Evolutionary conservation across 2,113 vertebrate genomes (phyloP).

Genomic region (Notechis scutatus): DNA sequence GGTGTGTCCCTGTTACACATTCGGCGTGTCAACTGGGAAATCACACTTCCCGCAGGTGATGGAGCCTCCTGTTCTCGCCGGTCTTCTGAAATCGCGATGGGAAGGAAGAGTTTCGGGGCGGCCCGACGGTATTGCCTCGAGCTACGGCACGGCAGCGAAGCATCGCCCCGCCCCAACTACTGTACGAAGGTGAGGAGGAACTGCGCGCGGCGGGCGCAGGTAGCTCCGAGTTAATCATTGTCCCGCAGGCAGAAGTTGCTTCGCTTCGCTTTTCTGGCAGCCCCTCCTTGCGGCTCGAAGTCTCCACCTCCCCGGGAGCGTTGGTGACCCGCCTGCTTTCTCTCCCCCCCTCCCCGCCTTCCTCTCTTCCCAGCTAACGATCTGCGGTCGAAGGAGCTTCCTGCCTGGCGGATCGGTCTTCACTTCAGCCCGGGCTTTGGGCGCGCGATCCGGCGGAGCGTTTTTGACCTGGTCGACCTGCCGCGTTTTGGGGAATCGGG

Average conservation of each 20-base stretch:
- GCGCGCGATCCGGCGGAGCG: not conserved
- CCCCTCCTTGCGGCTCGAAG: constrained; percentile 10
- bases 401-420: not conserved
- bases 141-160: not conserved
- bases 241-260: not conserved
- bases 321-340: constrained; percentile 6
- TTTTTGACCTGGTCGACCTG: no score
- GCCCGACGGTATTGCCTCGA: not conserved
- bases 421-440: not conserved
- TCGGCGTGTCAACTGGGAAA: no score
- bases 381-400: not conserved
- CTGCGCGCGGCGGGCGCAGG: not conserved
- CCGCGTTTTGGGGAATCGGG: not conserved
- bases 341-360: not conserved
- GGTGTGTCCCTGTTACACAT: not conserved
- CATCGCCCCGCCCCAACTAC: not conserved
- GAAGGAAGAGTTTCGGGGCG: constrained; percentile 1
- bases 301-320: constrained; percentile 11
- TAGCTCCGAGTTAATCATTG: not conserved
- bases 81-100: not conserved
- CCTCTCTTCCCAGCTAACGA: not conserved
- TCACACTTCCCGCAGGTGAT: no score
- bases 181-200: not conserved
- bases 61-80: not conserved
- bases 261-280: not conserved